Evolutionary conservation across 53 echinoderm and acorn worm species (phyloP).

Genomic region (Holothuria leucospilota): DNA sequence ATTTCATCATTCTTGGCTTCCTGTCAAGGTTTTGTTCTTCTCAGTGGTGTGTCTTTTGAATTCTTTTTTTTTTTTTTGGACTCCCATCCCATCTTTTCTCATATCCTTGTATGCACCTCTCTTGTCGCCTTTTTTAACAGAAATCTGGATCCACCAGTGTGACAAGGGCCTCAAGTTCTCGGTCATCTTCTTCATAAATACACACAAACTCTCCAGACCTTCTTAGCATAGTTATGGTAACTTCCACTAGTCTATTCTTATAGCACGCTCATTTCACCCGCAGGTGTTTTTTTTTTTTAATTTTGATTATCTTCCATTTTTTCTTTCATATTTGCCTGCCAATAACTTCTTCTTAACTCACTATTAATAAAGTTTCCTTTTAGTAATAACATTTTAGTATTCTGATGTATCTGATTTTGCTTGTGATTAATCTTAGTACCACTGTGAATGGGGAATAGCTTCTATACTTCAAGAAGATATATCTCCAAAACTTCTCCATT

Average conservation of each 20-base stretch:
- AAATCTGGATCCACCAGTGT: constrained; percentile 25
- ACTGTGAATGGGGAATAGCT: too few relatives aligned
- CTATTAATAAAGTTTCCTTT: too few relatives aligned
- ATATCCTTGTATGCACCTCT: constrained; percentile 41
- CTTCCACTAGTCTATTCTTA: constrained; percentile 13
- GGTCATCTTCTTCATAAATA: constrained; percentile 41
- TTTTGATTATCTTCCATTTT: too few relatives aligned
- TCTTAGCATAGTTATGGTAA: constrained; percentile 54
- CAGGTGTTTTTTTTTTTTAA: neutral
- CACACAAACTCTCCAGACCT: constrained; percentile 48
- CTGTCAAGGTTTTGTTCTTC: neutral
- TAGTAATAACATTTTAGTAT: too few relatives aligned
- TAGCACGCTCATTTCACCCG: constrained; percentile 9
- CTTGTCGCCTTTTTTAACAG: constrained; percentile 46
- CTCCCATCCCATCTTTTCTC: constrained; percentile 21
- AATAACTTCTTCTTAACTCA: too few relatives aligned
- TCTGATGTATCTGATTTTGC: too few relatives aligned
- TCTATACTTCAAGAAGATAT: too few relatives aligned
- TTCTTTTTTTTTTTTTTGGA: neutral
- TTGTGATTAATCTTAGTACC: too few relatives aligned
- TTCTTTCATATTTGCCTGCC: too few relatives aligned
- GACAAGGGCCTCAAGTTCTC: constrained; percentile 36
- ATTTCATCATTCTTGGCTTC: too few relatives aligned
- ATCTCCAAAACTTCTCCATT: too few relatives aligned
- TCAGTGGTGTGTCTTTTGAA: neutral